Evolutionary conservation across 1,140 invertebrate species (phyloP), one percentile per base, ranked within the genome.

Genomic region (Drosophila watanabei): DNA sequence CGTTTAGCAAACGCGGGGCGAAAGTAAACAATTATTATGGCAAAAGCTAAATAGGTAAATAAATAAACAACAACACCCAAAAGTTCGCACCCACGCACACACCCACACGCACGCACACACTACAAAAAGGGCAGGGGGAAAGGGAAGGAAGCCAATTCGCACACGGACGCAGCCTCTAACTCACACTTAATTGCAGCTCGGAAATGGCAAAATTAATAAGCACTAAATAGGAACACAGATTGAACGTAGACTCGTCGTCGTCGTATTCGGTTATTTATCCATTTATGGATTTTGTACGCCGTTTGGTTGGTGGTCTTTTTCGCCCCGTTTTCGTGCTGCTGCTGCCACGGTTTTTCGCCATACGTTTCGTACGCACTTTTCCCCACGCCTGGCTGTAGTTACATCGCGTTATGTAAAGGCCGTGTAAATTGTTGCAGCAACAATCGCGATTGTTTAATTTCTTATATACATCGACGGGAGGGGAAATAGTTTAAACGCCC

Each of bases 201-300:
- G 58, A 73, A 76, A 57, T 79, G 39, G 64, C 46, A 60, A 43
- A 72, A 79, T 72, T 60, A 79, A 60, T 72, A 51, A 70, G 60
- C 76, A 54, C 54, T 88, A 61, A 76, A 82, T 90, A 86, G 81
- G 82, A 89, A 82, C 81, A 79, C 81, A 76, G 61, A 85, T 85
- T 85, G 51, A 79, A 56, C 41, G 49, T 37, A 68, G 24, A 46
- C 28, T n/a, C 28, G 33, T 41, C 32, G 16, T 49, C 52, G 35
- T 49, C 37, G n/a, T n/a, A n/a, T n/a, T n/a, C n/a, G 16, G 18
- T 33, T 68, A 68, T 68, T 71, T 71, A 71, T 71, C 63, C 68
- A 71, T 69, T 39, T 71, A 68, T 68, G 61, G 48, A 54, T 78
- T 46, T 70, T 63, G 56, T 78, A 78, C 56, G 57, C 35, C 51